Evolutionary conservation across 2,113 vertebrate genomes (phyloP), one percentile per base, ranked within the genome.

Genomic region (Alouatta palliata): DNA sequence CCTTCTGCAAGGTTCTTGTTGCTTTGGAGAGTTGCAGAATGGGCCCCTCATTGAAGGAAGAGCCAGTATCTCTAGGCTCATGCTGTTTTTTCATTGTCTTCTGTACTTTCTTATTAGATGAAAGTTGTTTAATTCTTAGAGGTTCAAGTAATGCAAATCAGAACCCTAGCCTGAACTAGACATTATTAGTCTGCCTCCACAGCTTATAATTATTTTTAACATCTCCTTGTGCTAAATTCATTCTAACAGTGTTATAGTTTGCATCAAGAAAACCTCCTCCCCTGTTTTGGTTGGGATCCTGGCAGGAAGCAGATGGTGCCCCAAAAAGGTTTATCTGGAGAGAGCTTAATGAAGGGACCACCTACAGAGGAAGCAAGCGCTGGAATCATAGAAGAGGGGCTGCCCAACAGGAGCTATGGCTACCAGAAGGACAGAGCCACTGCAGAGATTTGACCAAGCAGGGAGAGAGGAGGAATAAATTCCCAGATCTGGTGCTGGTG

Each of bases 121-220:
- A 43, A 77, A 85, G 16, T 83, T 82, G 32, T 73, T 61, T 83
- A 90, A 87, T 90, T 49, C 58, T 80, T 70, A 6, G 14, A 94
- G 45, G 32, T 88, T 95, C 56, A 40, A 87, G 8, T 84, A 20
- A 80, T 71, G 47, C 84, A 82, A 76, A 43, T 87, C 61, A 75
- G 75, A 84, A 45, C 35, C 16, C 32, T 71, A 45, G 25, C 25
- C 37, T 85, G 64, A 70, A 80, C 30, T 87, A 47, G 77, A 52
- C 25, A 25, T 91, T 35, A 35, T 45, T 94, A 49, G 79, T 81
- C 43, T 56, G 23, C 37, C 43, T 87, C 49, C 71, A 49, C 84
- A 94, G 52, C 70, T 87, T 91, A 27, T 76, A 32, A 95, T 81
- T 91, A 25, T 47, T 66, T 97, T 79, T 52, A 87, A 25, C 35